phyloP scores from a whole-genome alignment of 1,140 invertebrate species.

The Rhynchophorus ferrugineus region DNA sequence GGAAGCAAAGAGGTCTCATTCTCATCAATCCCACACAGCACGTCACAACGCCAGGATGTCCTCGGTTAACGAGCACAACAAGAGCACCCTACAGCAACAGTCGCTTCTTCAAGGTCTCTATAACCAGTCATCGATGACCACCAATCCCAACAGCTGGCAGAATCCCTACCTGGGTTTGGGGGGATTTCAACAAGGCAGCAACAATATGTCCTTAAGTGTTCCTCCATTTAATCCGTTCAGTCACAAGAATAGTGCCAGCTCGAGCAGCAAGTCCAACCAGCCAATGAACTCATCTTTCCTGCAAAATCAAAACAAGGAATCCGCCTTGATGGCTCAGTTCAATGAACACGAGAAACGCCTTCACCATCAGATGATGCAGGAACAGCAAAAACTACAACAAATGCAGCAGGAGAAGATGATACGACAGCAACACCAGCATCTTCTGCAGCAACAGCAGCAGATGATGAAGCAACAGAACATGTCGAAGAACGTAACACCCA shows the following conservation, averaged over 20 bases:
- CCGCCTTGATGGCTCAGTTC: conserved; percentile 2
- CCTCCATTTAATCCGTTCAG: conserved; percentile 15
- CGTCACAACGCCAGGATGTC: conserved; percentile 12
- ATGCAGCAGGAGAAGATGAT: conserved; percentile 16
- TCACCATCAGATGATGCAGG: conserved; percentile 18
- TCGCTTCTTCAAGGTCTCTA: conserved; percentile 2
- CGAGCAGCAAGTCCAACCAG: conserved; percentile 7
- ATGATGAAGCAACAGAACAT: background rate
- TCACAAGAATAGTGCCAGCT: conserved; percentile 16
- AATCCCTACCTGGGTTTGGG: conserved; percentile 16
- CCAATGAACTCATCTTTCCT: conserved; percentile 12
- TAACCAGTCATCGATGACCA: background rate
- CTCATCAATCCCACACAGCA: conserved; percentile 13
- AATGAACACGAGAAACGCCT: conserved; percentile 20
- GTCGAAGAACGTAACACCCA: conserved; percentile 1
- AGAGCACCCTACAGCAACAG: conserved; percentile 13
- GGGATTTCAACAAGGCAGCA: conserved; percentile 11
- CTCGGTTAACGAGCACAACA: conserved; percentile 11
- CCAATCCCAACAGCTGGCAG: conserved; percentile 9
- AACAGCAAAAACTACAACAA: conserved; percentile 17
- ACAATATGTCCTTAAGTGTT: conserved; percentile 1
- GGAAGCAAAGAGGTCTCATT: conserved; percentile 21
- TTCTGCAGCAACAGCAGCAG: conserved; percentile 26
- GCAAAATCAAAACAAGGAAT: conserved; percentile 14
- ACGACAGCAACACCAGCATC: conserved; percentile 21